These are phyloP conservation scores for Drosophila pseudoananassae DNA, from an alignment of 1,140 invertebrate genomes.

Conservation along the genomic window DNA sequence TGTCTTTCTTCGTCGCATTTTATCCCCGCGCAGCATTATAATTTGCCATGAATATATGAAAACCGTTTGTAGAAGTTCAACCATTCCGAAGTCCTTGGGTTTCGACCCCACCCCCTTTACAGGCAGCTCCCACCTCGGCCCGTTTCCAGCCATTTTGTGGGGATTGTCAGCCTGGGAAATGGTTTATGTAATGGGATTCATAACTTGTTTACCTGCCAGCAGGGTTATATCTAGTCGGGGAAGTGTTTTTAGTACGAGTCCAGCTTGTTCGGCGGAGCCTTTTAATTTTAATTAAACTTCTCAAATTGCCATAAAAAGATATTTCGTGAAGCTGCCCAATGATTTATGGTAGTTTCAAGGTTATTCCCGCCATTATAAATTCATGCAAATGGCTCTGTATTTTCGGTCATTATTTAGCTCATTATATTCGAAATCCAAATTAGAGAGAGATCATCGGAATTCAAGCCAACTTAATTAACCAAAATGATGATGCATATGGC, in stretches of 20 bases:
- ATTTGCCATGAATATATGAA: slow-evolving; percentile 80
- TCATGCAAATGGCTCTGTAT: slow-evolving; percentile 33
- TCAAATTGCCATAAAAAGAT: slow-evolving; percentile 41
- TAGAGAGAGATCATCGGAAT: slow-evolving; percentile 35
- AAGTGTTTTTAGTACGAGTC: slow-evolving; percentile 9
- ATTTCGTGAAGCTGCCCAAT: slow-evolving; percentile 39
- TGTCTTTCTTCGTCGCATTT: slow-evolving; percentile 64
- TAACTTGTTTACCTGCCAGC: slow-evolving; percentile 53
- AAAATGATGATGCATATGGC: slow-evolving; percentile 38
- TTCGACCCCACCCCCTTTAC: background rate
- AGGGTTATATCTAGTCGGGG: slow-evolving; percentile 42
- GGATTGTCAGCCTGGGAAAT: slow-evolving; percentile 52
- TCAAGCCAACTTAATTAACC: slow-evolving; percentile 35
- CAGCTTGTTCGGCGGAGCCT: slow-evolving; percentile 28
- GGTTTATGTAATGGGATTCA: slow-evolving; percentile 57
- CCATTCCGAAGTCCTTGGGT: slow-evolving; percentile 32
- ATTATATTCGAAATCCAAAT: slow-evolving; percentile 38
- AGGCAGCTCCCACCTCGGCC: background rate
- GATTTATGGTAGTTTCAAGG: slow-evolving; percentile 45
- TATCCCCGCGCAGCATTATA: slow-evolving; percentile 68
- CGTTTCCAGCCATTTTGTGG: slow-evolving; percentile 4
- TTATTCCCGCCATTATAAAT: slow-evolving; percentile 41
- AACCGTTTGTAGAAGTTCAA: slow-evolving; percentile 60
- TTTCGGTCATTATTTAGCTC: slow-evolving; percentile 35
- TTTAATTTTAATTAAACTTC: slow-evolving; percentile 55